Base-by-base conservation (phyloP, 1,140 invertebrate species). In the Rhagoletis zephyria region DNA sequence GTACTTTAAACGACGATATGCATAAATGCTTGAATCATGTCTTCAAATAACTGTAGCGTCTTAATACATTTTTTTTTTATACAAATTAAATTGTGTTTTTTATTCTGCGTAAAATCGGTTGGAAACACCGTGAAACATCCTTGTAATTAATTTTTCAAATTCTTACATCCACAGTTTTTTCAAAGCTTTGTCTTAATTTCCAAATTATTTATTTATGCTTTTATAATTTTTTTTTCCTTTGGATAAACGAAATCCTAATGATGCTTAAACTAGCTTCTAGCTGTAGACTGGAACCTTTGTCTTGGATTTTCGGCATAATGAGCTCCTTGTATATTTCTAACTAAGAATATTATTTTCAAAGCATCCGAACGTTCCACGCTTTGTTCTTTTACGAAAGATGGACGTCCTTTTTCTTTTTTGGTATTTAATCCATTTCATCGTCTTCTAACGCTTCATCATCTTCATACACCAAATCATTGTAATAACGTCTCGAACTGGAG, bases 361-460 rank as follows among this genome's bases (percentile, higher is more conserved):
- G 12, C 40, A 74, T 48, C 45, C 45, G 9, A 19, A 16, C 30
- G 74, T 51, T 81, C 2, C 74, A 81, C 30, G 30, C 30, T 30
- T 51, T 56, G 12, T 19, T 56, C 5, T 40, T 81, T 81, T 56
- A 30, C 30, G 74, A n/a, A 59, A 81, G 74, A n/a, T 16, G 56
- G 56, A 10, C n/a, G 1, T 81, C 56, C 56, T 6, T 42, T 19
- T 81, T 56, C 9, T 56, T 5, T 42, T 30, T 40, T 42, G 60
- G 5, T n/a, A 14, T 3, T 59, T 88, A 92, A 59, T 92, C 91
- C 88, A 92, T 88, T 42, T 88, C 90, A 10, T 86, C 86, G 30
- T 92, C 91, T 74, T 92, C 63, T 10, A 91, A 89, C 85, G 91
- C 90, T 45, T 92, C 90, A 65, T 92, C 91, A 16, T 92, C 91